phyloP scores from a whole-genome alignment of 2,113 vertebrate genomes.

The Struthidea cinerea region DNA sequence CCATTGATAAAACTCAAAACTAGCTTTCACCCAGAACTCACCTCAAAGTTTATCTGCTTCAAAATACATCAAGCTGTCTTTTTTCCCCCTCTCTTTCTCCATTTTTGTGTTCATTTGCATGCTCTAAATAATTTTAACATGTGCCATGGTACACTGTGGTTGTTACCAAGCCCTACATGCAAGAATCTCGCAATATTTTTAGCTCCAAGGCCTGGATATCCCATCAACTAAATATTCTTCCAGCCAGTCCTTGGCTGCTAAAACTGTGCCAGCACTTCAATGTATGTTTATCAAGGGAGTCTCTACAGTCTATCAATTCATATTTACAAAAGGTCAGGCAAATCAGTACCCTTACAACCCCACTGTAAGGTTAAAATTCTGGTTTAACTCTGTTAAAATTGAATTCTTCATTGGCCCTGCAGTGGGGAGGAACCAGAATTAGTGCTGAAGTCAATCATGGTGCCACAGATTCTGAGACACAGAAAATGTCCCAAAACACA shows the following conservation, averaged over 20 bases:
- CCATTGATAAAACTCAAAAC: neutral
- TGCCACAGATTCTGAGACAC: neutral
- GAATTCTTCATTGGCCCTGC: neutral
- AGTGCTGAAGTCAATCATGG: neutral
- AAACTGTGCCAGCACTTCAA: neutral
- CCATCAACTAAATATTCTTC: neutral
- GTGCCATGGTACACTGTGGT: accelerated
- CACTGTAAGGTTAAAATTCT: neutral
- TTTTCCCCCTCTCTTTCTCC: neutral
- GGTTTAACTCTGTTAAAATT: neutral
- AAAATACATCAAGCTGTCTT: neutral
- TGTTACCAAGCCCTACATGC: neutral
- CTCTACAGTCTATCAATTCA: neutral
- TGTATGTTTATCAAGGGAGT: neutral
- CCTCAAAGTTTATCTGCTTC: neutral
- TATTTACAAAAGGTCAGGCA: neutral
- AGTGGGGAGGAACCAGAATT: neutral
- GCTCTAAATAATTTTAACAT: neutral
- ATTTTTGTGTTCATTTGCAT: neutral
- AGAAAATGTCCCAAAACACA: neutral
- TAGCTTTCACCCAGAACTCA: neutral
- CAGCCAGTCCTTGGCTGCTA: neutral
- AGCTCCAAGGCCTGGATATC: neutral
- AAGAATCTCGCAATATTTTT: neutral
- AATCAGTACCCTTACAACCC: neutral